Base-by-base conservation (phyloP, 92 coral and sea anemone genomes). In the Phenganax subtilis region DNA sequence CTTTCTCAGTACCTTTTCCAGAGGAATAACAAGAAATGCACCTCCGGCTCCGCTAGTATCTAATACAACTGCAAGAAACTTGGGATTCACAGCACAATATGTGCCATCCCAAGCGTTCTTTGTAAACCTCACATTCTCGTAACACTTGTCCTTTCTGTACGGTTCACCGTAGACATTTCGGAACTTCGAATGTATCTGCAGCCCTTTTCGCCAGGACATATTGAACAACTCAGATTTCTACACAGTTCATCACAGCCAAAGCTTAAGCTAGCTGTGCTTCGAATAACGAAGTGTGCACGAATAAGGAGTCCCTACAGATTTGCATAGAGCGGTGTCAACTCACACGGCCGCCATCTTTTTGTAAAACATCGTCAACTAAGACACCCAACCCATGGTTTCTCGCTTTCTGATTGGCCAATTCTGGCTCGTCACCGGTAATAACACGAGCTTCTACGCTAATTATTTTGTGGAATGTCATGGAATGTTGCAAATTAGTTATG, bases 81-180 rank as follows among this genome's bases (percentile, higher is more conserved):
- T 96, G 56, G 99, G 99, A 77, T 96, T 96, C 64, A 92, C 99
- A 55, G 97, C 92, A 84, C 99, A 96, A 80, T 90, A 93, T n/a
- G 94, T 92, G 59, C 83, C 83, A 56, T 96, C 99, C 88, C 96
- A 92, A 28, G 91, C 87, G 72, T 88, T 90, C 54, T 91, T 89
- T 5, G 97, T 86, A 76, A 96, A 85, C 55, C 89, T 81, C 64
- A 96, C 87, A 47, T 91, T 97, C 61, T 96, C 99, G 73, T 92
- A 96, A 71, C 99, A 90, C 58, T 84, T 89, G 51, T 96, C 99
- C 71, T 96, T 96, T 85, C 91, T 88, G 84, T 75, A 89, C 27
- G 99, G 96, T 62, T 85, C 92, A 7, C 99, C 99, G 79, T 88
- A 96, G 9, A 96, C 99, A 86, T 96, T 96, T 75, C 90, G 92